These are phyloP conservation scores for Diplazon laetatorius DNA, from an alignment of 2,888 invertebrate genomes.

Conservation along the genomic window DNA sequence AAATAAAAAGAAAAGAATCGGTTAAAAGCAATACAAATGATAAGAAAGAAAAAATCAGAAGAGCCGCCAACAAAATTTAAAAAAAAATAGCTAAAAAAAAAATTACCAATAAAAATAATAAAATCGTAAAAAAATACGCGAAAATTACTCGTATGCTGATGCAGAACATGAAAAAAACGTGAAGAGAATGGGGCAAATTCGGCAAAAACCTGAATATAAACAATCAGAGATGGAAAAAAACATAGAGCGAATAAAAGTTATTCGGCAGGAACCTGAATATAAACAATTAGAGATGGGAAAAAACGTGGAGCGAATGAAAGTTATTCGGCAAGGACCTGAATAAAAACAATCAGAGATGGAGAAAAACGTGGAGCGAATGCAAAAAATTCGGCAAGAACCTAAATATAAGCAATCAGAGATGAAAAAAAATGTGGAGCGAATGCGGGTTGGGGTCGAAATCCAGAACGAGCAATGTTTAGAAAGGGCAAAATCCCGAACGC, in stretches of 20 bases:
- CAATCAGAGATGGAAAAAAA: background rate
- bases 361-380: background rate
- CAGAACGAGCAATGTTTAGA: too few species aligned
- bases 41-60: too few species aligned
- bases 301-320: conserved; percentile 5
- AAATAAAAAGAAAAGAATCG: conserved; percentile 11
- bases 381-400: too few species aligned
- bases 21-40: too few species aligned
- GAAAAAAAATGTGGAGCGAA: too few species aligned
- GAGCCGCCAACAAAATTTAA: background rate
- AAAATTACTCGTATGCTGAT: background rate
- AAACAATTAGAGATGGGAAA: too few species aligned
- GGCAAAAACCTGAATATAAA: background rate
- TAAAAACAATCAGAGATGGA: background rate
- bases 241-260: background rate
- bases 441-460: too few species aligned
- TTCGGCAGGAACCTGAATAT: too few species aligned
- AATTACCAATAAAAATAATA: background rate
- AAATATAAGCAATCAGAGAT: too few species aligned
- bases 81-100: background rate
- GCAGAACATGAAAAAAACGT: background rate
- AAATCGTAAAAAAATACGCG: background rate
- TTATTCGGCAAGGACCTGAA: background rate
- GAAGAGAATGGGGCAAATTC: background rate
- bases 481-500: too few species aligned